phyloP scores from a whole-genome alignment of 1,140 invertebrate species.

The Apis florea region DNA sequence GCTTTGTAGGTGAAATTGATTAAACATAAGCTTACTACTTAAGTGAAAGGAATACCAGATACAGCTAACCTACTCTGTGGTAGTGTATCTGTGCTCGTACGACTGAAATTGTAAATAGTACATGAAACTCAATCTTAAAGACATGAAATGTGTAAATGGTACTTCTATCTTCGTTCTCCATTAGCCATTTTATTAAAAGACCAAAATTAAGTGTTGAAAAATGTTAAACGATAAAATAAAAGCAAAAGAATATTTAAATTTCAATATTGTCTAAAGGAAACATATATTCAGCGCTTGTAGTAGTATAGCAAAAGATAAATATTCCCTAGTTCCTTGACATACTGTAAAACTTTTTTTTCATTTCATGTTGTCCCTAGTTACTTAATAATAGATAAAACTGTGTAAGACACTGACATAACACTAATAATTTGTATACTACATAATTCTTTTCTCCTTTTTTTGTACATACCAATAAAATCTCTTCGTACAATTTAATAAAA shows the following conservation, averaged over 20 bases:
- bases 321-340: slow-evolving; percentile 60
- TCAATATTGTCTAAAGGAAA: slow-evolving; percentile 57
- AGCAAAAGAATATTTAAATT: slow-evolving; percentile 60
- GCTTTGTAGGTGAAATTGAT: slow-evolving; percentile 43
- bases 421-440: slow-evolving; percentile 67
- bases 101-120: slow-evolving; percentile 70
- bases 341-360: slow-evolving; percentile 51
- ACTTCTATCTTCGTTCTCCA: slow-evolving; percentile 58
- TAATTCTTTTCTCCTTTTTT: slow-evolving; percentile 63
- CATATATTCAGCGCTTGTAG: slow-evolving; percentile 65
- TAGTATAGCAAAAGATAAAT: slow-evolving; percentile 57
- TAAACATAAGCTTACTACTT: slow-evolving; percentile 56
- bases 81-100: slow-evolving; percentile 62
- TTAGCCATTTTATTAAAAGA: slow-evolving; percentile 60
- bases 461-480: slow-evolving; percentile 71
- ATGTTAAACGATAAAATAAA: slow-evolving; percentile 64
- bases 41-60: slow-evolving; percentile 57
- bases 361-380: slow-evolving; percentile 61
- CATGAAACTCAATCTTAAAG: slow-evolving; percentile 57
- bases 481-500: slow-evolving; percentile 68
- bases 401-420: slow-evolving; percentile 53
- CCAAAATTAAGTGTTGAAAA: slow-evolving; percentile 63
- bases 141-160: slow-evolving; percentile 57
- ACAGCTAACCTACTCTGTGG: slow-evolving; percentile 52
- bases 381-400: slow-evolving; percentile 52